phyloP scores from a whole-genome alignment of 2,113 vertebrate genomes.

The Carassius gibelio region DNA sequence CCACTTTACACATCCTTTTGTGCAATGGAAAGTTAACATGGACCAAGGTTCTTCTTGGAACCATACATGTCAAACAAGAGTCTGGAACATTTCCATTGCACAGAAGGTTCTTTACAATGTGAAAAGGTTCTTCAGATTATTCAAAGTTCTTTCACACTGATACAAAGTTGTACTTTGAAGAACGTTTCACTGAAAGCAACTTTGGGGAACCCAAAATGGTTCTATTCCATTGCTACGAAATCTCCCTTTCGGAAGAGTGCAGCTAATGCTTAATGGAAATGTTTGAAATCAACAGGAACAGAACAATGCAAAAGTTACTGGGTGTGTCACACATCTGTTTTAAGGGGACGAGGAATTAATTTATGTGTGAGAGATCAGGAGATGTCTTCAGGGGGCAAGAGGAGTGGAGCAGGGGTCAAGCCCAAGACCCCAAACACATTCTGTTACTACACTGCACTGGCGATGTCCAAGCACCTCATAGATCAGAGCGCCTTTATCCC shows the following conservation, averaged over 20 bases:
- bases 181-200: too few species aligned
- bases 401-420: slow-evolving; percentile 58
- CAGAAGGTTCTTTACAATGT: too few species aligned
- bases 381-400: slow-evolving; percentile 47
- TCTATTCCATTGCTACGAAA: too few species aligned
- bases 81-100: too few species aligned
- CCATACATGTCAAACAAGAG: neutral
- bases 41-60: neutral
- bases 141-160: too few species aligned
- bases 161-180: too few species aligned
- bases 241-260: neutral
- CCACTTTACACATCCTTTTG: too few species aligned
- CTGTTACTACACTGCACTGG: slow-evolving; percentile 70
- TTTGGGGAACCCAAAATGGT: too few species aligned
- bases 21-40: too few species aligned
- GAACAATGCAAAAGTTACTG: neutral
- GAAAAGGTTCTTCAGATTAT: too few species aligned
- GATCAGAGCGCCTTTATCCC: slow-evolving; percentile 71
- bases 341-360: slow-evolving; percentile 2
- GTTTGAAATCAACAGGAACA: neutral
- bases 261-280: neutral
- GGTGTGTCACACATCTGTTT: neutral
- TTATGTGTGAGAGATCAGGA: slow-evolving; percentile 37
- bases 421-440: slow-evolving; percentile 62
- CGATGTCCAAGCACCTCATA: slow-evolving; percentile 72